Conservation (phyloP, 1,140 invertebrate species). For the Helicoverpa armigera region DNA sequence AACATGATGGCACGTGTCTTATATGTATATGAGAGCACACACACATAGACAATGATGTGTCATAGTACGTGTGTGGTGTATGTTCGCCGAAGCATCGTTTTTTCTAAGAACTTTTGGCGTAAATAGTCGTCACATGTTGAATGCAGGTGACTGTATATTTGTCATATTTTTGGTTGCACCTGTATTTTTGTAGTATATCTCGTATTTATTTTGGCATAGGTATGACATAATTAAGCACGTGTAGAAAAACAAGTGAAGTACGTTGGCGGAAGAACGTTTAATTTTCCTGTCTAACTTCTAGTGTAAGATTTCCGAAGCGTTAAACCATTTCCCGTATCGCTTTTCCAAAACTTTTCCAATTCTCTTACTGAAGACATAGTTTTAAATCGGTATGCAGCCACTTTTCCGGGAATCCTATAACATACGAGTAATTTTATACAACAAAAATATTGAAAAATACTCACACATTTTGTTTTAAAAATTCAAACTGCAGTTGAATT, state of each 20-base stretch:
- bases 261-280: neutral
- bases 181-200: neutral
- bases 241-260: neutral
- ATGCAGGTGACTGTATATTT: neutral
- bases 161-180: neutral
- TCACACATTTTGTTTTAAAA: no score
- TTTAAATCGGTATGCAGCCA: no score
- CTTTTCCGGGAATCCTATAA: no score
- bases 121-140: constrained; percentile 2
- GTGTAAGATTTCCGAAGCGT: no score
- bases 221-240: neutral
- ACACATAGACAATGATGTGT: neutral
- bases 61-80: neutral
- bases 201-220: no score
- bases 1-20: constrained; percentile 5
- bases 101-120: neutral
- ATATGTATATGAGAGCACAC: neutral
- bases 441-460: no score
- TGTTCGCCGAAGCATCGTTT: neutral
- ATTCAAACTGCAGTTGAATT: no score
- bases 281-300: no score
- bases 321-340: no score
- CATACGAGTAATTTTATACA: no score
- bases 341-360: no score
- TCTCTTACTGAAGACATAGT: no score